Percentiles rank a stretch among this genome's conserved stretches.
These are phyloP conservation scores for Periophthalmodon schlosseri DNA, from an alignment of 2,113 vertebrate species.

Conservation along the genomic window DNA sequence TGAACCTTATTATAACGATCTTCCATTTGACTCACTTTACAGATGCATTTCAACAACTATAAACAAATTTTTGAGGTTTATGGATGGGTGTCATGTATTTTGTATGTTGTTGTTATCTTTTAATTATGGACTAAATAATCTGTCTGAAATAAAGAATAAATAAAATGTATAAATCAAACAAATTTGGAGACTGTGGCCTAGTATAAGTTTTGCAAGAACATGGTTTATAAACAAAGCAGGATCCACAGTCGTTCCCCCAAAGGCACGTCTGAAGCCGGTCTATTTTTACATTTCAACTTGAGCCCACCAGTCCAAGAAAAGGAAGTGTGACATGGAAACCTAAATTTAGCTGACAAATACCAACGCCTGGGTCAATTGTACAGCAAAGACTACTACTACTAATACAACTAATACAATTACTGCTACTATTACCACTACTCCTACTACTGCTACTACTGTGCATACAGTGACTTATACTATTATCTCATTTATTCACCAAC, in stretches of 20 bases:
- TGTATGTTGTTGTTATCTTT: no score
- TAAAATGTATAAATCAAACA: neutral
- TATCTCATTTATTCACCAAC: no score
- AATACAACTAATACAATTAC: neutral
- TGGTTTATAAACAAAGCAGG: neutral
- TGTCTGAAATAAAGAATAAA: neutral
- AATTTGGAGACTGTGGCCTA: neutral
- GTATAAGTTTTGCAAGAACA: neutral
- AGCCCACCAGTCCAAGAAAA: neutral
- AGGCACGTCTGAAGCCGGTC: neutral
- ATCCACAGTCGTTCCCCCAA: neutral
- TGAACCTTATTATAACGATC: no score
- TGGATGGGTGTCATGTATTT: no score
- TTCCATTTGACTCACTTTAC: no score
- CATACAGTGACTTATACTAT: neutral
- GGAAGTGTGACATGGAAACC: neutral
- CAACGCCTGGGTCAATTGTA: neutral
- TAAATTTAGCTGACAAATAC: neutral
- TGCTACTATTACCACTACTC: neutral
- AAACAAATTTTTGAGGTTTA: no score
- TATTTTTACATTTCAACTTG: slow-evolving; percentile 4
- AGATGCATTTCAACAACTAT: no score
- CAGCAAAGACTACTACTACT: neutral
- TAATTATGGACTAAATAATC: no score
- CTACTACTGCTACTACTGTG: neutral